Conservation (phyloP, 2,888 invertebrate species). For the Acronicta aceris region DNA sequence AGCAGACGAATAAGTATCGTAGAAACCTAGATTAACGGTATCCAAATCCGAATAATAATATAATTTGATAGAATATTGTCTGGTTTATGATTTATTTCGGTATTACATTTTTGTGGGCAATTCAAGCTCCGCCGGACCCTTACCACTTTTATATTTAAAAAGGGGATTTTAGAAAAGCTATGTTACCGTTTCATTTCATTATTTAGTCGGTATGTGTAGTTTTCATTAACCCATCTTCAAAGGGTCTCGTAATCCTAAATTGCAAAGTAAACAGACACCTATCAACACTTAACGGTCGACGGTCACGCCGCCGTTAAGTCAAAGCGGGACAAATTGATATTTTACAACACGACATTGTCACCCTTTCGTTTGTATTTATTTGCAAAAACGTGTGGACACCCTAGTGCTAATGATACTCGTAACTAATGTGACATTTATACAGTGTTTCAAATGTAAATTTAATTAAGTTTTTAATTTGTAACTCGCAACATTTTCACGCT, state of each 20-base stretch:
- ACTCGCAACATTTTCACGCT: constrained; percentile 31
- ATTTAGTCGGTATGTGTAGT: background rate
- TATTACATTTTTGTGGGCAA: too few species aligned
- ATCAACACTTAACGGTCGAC: constrained; percentile 26
- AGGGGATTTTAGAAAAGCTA: too few species aligned
- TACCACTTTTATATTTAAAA: too few species aligned
- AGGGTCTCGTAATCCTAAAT: constrained; percentile 16
- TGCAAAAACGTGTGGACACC: constrained; percentile 60
- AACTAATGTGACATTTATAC: constrained; percentile 54
- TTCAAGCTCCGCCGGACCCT: too few species aligned
- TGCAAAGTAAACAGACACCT: constrained; percentile 32
- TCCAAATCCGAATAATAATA: too few species aligned
- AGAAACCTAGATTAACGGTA: too few species aligned
- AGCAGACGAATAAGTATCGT: too few species aligned
- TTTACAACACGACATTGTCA: constrained; percentile 55
- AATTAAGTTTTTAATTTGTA: constrained; percentile 44
- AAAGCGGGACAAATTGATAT: constrained; percentile 53
- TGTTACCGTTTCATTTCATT: background rate
- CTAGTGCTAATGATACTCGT: constrained; percentile 49
- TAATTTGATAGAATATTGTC: too few species aligned
- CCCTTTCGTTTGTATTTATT: constrained; percentile 56
- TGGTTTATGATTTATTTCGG: too few species aligned
- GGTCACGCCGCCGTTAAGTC: constrained; percentile 28
- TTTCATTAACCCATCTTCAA: constrained; percentile 9
- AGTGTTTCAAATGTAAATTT: constrained; percentile 44